phyloP scores from a whole-genome alignment of 2,797 vertebrate species.

The Cynopterus sphinx region DNA sequence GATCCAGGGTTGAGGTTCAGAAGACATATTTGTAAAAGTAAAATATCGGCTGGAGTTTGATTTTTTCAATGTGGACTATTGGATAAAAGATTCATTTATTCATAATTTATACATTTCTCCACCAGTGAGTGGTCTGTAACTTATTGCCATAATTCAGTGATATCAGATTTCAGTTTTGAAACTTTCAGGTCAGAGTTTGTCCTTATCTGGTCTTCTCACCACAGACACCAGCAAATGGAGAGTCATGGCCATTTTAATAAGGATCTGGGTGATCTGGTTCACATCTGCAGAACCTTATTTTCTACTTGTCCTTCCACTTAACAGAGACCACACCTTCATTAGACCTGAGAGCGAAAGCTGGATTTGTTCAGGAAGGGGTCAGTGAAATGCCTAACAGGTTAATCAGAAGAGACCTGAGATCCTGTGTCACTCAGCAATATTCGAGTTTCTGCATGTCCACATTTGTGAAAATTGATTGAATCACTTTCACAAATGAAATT shows the following conservation, averaged over 20 bases:
- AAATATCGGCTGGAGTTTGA: neutral
- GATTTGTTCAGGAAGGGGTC: neutral
- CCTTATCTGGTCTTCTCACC: neutral
- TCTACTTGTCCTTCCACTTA: neutral
- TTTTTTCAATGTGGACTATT: constrained; percentile 1
- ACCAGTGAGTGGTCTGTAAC: neutral
- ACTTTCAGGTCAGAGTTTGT: neutral
- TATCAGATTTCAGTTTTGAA: neutral
- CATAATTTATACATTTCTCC: neutral
- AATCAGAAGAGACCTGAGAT: neutral
- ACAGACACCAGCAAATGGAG: neutral
- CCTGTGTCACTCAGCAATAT: neutral
- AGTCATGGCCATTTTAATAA: neutral
- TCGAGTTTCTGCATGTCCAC: neutral
- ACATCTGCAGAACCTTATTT: neutral
- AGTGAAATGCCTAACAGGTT: neutral
- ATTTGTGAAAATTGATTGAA: neutral
- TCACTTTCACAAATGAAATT: constrained; percentile 36
- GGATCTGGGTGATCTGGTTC: neutral
- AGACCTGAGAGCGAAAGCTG: neutral
- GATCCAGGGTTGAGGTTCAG: neutral
- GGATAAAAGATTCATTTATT: neutral
- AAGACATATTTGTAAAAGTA: neutral
- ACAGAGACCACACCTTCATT: neutral
- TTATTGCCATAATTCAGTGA: neutral